phyloP scores from a whole-genome alignment of 2,797 vertebrate species.

The Poecilia velifera region DNA sequence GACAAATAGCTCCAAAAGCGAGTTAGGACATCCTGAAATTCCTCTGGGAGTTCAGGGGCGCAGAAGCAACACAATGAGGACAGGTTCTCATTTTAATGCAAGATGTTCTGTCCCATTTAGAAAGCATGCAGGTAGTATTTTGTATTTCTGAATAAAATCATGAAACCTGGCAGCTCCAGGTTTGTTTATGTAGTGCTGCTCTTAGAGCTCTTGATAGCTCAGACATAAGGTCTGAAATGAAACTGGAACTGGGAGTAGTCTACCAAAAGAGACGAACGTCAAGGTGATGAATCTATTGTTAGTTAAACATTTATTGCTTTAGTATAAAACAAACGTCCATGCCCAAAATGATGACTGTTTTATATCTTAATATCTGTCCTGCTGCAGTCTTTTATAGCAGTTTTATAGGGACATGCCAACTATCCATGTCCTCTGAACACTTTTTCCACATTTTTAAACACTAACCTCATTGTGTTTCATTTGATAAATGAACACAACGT shows the following conservation, averaged over 20 bases:
- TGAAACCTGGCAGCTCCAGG: neutral
- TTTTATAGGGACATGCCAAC: neutral
- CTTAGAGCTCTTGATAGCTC: neutral
- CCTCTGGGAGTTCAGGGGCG: conserved; percentile 2
- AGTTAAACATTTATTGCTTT: conserved; percentile 1
- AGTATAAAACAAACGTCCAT: conserved; percentile 7
- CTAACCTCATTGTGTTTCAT: neutral
- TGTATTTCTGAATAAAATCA: neutral
- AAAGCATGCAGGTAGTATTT: neutral
- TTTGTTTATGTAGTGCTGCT: neutral
- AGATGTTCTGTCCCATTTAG: neutral
- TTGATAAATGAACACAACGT: neutral
- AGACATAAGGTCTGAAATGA: neutral
- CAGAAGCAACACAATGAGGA: neutral
- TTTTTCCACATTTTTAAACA: neutral
- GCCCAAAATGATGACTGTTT: conserved; percentile 2
- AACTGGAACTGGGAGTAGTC: neutral
- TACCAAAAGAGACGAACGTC: neutral
- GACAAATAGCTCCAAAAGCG: neutral
- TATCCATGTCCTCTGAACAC: neutral
- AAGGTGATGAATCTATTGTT: neutral
- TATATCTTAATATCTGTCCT: conserved; percentile 6
- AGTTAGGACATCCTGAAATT: neutral
- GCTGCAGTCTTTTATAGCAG: neutral
- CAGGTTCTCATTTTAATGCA: neutral